A percentile compares a stretch with the other conserved stretches of the same genome.
phyloP scores from a whole-genome alignment of 2,113 vertebrate species.

The Aramus guarauna region DNA sequence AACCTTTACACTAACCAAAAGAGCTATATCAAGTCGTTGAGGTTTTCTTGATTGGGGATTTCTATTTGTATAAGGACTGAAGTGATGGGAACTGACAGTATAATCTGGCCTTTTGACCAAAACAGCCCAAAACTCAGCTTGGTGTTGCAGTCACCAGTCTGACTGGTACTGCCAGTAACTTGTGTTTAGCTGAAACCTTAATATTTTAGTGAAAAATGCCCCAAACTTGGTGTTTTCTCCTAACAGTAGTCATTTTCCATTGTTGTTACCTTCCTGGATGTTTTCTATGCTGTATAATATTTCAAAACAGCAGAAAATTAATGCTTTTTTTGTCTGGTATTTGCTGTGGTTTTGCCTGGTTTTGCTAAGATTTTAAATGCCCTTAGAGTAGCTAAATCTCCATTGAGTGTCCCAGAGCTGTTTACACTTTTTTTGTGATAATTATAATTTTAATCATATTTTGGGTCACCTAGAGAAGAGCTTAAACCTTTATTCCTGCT shows the following conservation, averaged over 20 bases:
- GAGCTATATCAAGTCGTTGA: fast-evolving
- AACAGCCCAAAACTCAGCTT: neutral
- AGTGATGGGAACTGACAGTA: neutral
- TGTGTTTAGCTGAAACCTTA: neutral
- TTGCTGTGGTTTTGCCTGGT: fast-evolving
- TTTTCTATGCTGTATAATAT: neutral
- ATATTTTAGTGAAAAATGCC: neutral
- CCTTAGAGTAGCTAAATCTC: neutral
- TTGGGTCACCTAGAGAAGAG: neutral
- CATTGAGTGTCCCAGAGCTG: neutral
- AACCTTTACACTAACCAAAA: neutral
- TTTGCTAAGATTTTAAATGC: neutral
- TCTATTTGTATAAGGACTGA: neutral
- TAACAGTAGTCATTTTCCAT: neutral
- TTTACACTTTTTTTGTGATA: neutral
- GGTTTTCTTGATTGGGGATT: neutral
- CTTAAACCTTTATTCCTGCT: neutral
- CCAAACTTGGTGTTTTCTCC: neutral
- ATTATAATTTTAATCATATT: neutral
- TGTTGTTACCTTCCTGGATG: neutral
- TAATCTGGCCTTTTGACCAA: neutral
- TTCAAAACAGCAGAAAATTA: neutral
- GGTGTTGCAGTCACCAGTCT: neutral
- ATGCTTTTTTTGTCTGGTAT: neutral
- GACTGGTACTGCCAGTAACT: neutral